These are phyloP conservation scores for Chirona hameri DNA, from an alignment of 2,888 invertebrate species.

Conservation along the genomic window DNA sequence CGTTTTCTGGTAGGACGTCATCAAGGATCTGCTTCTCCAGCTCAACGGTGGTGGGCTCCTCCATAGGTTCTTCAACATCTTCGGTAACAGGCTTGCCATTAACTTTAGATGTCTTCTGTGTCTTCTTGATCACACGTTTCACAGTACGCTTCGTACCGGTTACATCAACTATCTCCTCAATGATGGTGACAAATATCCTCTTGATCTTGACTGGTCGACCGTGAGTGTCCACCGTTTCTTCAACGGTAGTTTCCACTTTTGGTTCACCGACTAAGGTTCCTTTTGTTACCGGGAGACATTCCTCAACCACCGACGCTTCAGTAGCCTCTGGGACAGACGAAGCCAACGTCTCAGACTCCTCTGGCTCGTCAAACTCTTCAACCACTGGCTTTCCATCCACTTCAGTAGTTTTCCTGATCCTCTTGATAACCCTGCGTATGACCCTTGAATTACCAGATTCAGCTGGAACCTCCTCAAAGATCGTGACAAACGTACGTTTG, in stretches of 20 bases:
- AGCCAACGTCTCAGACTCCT: not conserved
- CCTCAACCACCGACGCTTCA: not conserved
- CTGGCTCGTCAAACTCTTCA: not conserved
- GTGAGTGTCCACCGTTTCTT: not conserved
- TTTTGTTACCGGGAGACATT: not conserved
- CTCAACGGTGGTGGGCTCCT: not conserved
- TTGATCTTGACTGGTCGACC: not conserved
- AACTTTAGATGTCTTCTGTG: not conserved
- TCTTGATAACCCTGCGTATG: not conserved
- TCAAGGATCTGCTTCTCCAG: not conserved
- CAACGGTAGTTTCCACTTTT: not conserved
- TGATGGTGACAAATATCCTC: not conserved
- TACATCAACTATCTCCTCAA: not conserved
- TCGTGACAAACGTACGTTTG: not conserved
- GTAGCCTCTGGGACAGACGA: not conserved
- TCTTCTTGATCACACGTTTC: not conserved
- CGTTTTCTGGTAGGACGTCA: not conserved
- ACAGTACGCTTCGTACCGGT: not conserved
- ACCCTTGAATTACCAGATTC: not conserved
- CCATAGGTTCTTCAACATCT: not conserved
- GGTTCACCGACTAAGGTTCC: not conserved
- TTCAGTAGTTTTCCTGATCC: not conserved
- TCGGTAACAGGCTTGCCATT: not conserved
- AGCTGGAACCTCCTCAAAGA: not conserved
- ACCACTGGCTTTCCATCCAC: not conserved